phyloP scores from a whole-genome alignment of 2,113 vertebrate genomes.

The Cairina moschata region DNA sequence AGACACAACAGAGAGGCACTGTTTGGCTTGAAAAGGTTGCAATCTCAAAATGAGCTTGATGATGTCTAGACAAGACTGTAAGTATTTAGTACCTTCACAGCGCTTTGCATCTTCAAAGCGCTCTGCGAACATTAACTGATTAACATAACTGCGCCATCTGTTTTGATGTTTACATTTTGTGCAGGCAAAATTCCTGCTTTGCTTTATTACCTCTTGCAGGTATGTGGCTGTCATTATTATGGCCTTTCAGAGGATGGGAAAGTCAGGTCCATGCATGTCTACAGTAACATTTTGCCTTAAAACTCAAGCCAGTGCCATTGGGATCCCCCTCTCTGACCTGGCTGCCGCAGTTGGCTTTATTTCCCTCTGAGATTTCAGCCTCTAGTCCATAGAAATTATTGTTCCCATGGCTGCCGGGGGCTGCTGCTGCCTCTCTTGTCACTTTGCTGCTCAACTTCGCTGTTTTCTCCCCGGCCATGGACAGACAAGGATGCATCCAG shows the following conservation, averaged over 20 bases:
- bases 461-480: not conserved
- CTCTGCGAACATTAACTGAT: conserved; percentile 49
- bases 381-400: conserved; percentile 14
- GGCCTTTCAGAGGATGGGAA: conserved; percentile 28
- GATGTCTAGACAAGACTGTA: conserved; percentile 65
- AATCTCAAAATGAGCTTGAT: conserved; percentile 37
- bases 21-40: conserved; percentile 40
- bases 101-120: conserved; percentile 60
- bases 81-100: conserved; percentile 54
- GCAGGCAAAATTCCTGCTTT: conserved; percentile 57
- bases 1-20: not conserved
- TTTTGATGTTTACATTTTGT: conserved; percentile 68
- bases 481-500: not conserved
- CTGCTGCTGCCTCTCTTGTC: conserved; percentile 30
- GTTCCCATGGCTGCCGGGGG: not conserved
- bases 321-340: not conserved
- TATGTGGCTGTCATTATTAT: conserved; percentile 61
- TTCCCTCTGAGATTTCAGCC: conserved; percentile 44
- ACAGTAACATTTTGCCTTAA: conserved; percentile 37
- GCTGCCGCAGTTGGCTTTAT: not conserved
- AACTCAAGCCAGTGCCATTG: conserved; percentile 31
- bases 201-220: conserved; percentile 59
- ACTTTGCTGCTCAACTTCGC: not conserved
- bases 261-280: conserved; percentile 37
- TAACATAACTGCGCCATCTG: conserved; percentile 70